Conservation (phyloP, 1,140 invertebrate genomes). For the Scaptomyza pallida region DNA sequence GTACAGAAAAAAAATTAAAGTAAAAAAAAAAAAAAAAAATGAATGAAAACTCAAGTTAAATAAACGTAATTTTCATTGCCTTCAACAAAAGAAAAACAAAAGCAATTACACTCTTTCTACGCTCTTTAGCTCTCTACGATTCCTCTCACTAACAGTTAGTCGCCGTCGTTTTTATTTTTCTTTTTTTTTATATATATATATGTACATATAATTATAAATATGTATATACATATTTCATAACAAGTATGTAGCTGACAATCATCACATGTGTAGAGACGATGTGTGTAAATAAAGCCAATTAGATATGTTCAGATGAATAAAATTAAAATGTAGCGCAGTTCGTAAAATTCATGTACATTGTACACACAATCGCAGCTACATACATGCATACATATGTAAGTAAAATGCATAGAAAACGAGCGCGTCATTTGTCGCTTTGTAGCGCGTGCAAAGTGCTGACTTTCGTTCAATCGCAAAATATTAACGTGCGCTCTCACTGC, state of each 20-base stretch:
- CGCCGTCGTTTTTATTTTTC: conserved; percentile 4
- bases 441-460: conserved; percentile 21
- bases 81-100: conserved; percentile 37
- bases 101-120: conserved; percentile 43
- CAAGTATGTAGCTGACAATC: background rate
- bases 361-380: no score
- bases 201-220: background rate
- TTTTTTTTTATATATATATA: conserved; percentile 15
- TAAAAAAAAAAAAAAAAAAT: conserved; percentile 24
- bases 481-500: conserved; percentile 24
- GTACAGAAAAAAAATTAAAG: conserved; percentile 10
- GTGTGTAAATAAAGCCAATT: background rate
- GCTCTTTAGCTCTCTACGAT: conserved; percentile 16
- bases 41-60: conserved; percentile 42
- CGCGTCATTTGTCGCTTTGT: conserved; percentile 46
- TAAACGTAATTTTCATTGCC: conserved; percentile 61
- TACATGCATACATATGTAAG: conserved; percentile 17
- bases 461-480: conserved; percentile 17
- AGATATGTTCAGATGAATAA: background rate
- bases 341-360: conserved; percentile 23
- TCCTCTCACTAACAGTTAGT: conserved; percentile 25
- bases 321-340: conserved; percentile 8
- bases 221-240: background rate
- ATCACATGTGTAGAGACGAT: conserved; percentile 25
- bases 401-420: conserved; percentile 25